A percentile compares a stretch with the other conserved stretches of the same genome.
Conservation (phyloP, 2,888 invertebrate species). For the Eristalinus sepulchralis region DNA sequence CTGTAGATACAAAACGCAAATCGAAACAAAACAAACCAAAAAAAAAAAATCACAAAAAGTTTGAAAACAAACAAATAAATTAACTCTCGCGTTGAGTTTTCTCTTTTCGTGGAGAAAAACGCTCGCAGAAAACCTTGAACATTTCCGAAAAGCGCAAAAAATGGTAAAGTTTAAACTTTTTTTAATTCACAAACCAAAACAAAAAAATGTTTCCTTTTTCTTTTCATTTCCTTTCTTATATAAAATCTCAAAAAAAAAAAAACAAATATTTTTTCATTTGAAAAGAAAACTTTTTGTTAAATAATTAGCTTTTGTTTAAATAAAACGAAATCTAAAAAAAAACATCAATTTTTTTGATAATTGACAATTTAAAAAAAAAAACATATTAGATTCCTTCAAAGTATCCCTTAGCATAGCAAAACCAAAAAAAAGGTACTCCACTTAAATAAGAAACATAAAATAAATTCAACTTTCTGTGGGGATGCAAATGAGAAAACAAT, state of each 20-base stretch:
- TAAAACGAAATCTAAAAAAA: slow-evolving; percentile 40
- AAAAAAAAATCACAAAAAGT: slow-evolving; percentile 29
- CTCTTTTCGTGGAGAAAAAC: slow-evolving; percentile 68
- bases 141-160: slow-evolving; percentile 71
- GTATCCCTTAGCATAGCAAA: slow-evolving; percentile 62
- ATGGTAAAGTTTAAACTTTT: slow-evolving; percentile 71
- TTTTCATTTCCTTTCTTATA: slow-evolving; percentile 11
- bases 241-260: slow-evolving; percentile 37
- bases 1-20: slow-evolving; percentile 35
- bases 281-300: slow-evolving; percentile 47
- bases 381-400: slow-evolving; percentile 63
- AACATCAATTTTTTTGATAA: slow-evolving; percentile 35
- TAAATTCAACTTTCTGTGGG: slow-evolving; percentile 75
- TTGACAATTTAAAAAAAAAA: slow-evolving; percentile 44
- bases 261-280: background rate
- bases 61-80: slow-evolving; percentile 22
- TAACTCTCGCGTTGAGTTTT: slow-evolving; percentile 63
- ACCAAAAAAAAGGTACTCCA: slow-evolving; percentile 54
- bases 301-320: slow-evolving; percentile 41
- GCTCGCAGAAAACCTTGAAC: slow-evolving; percentile 69
- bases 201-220: slow-evolving; percentile 55
- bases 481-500: slow-evolving; percentile 75
- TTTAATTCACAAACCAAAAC: slow-evolving; percentile 67
- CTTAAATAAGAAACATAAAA: slow-evolving; percentile 63
- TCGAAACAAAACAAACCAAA: slow-evolving; percentile 25